Percentiles rank a stretch among this genome's conserved stretches.
These are phyloP conservation scores for Myocastor coypus DNA, from an alignment of 2,113 vertebrate species.

Conservation along the genomic window DNA sequence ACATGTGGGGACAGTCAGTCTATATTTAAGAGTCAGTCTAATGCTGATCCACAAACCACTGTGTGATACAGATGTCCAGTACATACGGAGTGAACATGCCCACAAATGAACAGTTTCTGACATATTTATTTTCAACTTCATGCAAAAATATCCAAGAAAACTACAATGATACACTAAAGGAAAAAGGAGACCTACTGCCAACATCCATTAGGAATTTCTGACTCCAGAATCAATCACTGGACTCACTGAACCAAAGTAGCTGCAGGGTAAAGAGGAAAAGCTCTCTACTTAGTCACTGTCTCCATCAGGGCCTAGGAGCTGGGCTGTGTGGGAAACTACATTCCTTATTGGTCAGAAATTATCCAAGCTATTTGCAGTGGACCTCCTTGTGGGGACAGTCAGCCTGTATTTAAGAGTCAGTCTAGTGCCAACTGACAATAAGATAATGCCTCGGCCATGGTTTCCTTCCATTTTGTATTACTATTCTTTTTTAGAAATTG, in stretches of 20 bases:
- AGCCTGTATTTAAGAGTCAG: too few relatives aligned
- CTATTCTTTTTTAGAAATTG: neutral
- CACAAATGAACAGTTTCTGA: neutral
- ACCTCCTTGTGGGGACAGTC: neutral
- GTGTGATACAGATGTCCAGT: neutral
- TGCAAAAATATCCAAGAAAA: neutral
- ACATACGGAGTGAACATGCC: neutral
- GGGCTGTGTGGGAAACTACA: neutral
- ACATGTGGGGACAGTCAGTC: neutral
- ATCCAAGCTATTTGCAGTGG: neutral
- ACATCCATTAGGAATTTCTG: neutral
- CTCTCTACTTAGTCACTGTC: neutral
- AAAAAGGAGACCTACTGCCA: neutral
- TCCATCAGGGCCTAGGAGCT: neutral
- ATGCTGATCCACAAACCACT: neutral
- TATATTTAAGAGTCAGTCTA: neutral
- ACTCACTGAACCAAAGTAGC: neutral
- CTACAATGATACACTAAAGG: neutral
- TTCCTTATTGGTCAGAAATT: neutral
- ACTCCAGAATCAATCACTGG: neutral
- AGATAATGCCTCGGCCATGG: neutral
- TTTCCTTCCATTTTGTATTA: neutral
- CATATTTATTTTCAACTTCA: neutral
- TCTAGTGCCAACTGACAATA: too few relatives aligned
- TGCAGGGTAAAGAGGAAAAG: neutral